Evolutionary conservation across 2,113 vertebrate genomes (phyloP).

Genomic region (Seriola quinqueradiata): DNA sequence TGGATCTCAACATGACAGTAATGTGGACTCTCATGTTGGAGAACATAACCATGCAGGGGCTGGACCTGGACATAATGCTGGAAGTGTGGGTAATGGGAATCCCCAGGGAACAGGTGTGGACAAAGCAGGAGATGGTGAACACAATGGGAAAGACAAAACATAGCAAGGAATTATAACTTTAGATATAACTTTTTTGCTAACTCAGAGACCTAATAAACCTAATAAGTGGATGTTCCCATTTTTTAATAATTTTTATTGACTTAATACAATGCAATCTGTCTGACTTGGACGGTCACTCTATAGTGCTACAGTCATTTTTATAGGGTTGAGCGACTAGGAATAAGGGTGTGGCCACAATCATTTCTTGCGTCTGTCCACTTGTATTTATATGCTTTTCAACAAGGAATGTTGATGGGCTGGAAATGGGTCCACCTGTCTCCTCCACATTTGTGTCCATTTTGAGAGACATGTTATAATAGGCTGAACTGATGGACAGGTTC

Average conservation of each 20-base stretch:
- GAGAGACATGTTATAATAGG: no score
- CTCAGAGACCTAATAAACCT: slow-evolving; percentile 42
- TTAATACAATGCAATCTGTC: slow-evolving; percentile 36
- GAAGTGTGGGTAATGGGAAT: slow-evolving; percentile 4
- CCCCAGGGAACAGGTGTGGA: background rate
- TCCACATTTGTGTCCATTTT: background rate
- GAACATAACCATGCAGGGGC: background rate
- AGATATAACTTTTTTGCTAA: background rate
- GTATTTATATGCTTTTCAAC: background rate
- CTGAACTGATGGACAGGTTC: background rate
- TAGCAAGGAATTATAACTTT: slow-evolving; percentile 41
- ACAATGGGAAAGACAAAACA: slow-evolving; percentile 37
- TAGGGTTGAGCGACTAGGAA: background rate
- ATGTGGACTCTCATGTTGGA: background rate
- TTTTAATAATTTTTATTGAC: slow-evolving; percentile 44
- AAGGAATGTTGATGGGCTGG: background rate
- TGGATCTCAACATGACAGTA: slow-evolving; percentile 8
- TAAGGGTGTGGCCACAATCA: slow-evolving; percentile 12
- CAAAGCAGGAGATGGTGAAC: slow-evolving; percentile 1
- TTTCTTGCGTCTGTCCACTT: slow-evolving; percentile 6
- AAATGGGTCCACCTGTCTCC: background rate
- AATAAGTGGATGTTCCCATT: slow-evolving; percentile 1
- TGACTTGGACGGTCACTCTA: slow-evolving; percentile 24
- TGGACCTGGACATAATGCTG: slow-evolving; percentile 1
- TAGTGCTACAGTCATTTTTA: slow-evolving; percentile 8